These are phyloP conservation scores for Aleiodes leptofemur DNA, from an alignment of 2,888 invertebrate species.

Conservation along the genomic window DNA sequence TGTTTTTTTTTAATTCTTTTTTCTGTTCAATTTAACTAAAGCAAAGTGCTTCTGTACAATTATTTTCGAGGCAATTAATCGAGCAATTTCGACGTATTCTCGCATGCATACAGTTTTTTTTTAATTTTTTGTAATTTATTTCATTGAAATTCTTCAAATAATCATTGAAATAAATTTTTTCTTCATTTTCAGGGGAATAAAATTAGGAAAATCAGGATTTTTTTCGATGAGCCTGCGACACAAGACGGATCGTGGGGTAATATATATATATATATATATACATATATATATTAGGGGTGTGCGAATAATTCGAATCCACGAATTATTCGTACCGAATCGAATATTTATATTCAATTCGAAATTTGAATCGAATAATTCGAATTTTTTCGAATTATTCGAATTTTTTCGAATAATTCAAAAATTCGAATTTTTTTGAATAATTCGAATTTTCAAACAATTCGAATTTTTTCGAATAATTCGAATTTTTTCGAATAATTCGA, in stretches of 20 bases:
- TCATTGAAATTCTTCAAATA: constrained; percentile 5
- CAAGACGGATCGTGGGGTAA: constrained; percentile 16
- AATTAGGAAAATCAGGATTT: constrained; percentile 43
- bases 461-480: no score
- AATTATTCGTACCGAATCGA: no score
- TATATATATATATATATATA: not conserved
- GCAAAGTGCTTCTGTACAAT: constrained; percentile 46
- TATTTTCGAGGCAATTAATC: constrained; percentile 25
- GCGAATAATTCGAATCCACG: no score
- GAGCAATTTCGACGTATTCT: constrained; percentile 28
- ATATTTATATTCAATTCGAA: no score
- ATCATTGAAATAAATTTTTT: no score
- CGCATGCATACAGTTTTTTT: constrained; percentile 2
- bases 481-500: no score
- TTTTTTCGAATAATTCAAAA: no score
- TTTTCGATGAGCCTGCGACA: constrained; percentile 44
- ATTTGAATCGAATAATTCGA: no score
- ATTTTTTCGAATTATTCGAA: no score
- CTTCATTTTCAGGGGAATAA: not conserved
- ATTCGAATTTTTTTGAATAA: no score
- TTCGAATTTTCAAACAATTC: no score
- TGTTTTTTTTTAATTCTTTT: constrained; percentile 9
- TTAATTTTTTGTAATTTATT: not conserved
- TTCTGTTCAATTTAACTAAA: constrained; percentile 41
- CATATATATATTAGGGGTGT: no score